These are phyloP conservation scores for Ascidia mentula DNA, from an alignment of 23 tunicate genomes.

Conservation along the genomic window DNA sequence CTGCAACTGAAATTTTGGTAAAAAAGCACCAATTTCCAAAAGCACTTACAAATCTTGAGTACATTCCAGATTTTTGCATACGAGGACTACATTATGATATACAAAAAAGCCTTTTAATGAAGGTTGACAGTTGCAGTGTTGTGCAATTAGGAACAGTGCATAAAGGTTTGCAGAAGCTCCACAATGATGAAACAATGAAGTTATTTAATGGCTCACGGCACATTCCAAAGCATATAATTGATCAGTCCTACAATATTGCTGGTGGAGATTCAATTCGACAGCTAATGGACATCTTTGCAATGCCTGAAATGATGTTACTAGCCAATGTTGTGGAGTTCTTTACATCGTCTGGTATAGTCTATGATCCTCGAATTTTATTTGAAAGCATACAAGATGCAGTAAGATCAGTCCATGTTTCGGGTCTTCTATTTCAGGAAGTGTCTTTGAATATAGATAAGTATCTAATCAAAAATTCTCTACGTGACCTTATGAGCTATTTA, in stretches of 20 bases:
- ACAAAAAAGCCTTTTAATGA: constrained; percentile 83
- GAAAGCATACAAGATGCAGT: constrained; percentile 75
- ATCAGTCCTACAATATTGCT: constrained; percentile 54
- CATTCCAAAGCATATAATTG: constrained; percentile 73
- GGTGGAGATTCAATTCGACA: constrained; percentile 71
- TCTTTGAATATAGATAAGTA: constrained; percentile 51
- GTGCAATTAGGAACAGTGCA: constrained; percentile 81
- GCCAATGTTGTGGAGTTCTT: constrained; percentile 86
- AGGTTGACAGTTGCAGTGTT: constrained; percentile 80
- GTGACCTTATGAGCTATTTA: constrained; percentile 42
- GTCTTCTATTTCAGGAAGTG: constrained; percentile 60
- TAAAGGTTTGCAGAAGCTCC: constrained; percentile 41
- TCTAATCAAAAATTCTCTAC: constrained; percentile 48
- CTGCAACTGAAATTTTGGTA: constrained; percentile 50
- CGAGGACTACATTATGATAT: constrained; percentile 94
- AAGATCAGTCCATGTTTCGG: constrained; percentile 61
- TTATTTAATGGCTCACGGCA: constrained; percentile 60
- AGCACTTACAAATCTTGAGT: constrained; percentile 28
- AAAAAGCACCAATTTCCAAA: constrained; percentile 74
- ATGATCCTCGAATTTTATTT: constrained; percentile 74
- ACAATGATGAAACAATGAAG: constrained; percentile 37
- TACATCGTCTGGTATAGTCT: constrained; percentile 38
- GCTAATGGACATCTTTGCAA: constrained; percentile 80
- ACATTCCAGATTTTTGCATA: constrained; percentile 82
- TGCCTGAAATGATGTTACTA: constrained; percentile 94